Base-by-base conservation (phyloP, 2,888 invertebrate genomes). In the Hedya salicella region DNA sequence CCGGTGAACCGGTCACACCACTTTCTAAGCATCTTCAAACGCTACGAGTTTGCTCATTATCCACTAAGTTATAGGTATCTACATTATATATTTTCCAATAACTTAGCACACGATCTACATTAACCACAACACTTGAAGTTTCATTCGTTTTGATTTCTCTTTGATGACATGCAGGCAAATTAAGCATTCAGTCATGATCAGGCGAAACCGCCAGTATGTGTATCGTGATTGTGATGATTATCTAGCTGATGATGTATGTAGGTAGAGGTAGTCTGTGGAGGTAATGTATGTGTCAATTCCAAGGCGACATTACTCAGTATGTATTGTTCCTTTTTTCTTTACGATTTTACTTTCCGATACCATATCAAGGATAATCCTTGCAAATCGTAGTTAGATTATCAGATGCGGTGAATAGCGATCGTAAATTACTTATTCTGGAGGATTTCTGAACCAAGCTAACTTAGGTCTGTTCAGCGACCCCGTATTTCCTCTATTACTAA, bases 11-110 rank as follows among this genome's bases (percentile, higher is more conserved):
- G 39, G 60, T 60, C 53, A 25, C 25, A 25, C 65, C 46, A 53
- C 65, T 65, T 65, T 65, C 65, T 65, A 65, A 52, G 39, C 60
- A 53, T 65, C 64, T 59, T 59, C 46, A 39, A 57, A 36, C 19
- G 30, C 52, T n/a, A 32, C 42, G 42, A 46, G 44, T 65, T 44
- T 50, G 44, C 16, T 42, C 30, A 63, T 56, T 30, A 64, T 64
- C 57, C 13, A 42, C 49, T 42, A 4, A 32, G 61, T 52, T 61
- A 42, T 56, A n/a, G n/a, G n/a, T 30, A 64, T 64, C 57, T 9
- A 44, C 50, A 36, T 36, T 44, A 52, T 25, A 56, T 63, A 48
- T 48, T 49, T 17, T 56, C 48, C 48, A 63, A 56, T 30, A 48
- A 63, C 62, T 48, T 49, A 32, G 48, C 54, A 63, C 39, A 61